phyloP scores from a whole-genome alignment of 2,113 vertebrate genomes.

The Anas platyrhynchos region DNA sequence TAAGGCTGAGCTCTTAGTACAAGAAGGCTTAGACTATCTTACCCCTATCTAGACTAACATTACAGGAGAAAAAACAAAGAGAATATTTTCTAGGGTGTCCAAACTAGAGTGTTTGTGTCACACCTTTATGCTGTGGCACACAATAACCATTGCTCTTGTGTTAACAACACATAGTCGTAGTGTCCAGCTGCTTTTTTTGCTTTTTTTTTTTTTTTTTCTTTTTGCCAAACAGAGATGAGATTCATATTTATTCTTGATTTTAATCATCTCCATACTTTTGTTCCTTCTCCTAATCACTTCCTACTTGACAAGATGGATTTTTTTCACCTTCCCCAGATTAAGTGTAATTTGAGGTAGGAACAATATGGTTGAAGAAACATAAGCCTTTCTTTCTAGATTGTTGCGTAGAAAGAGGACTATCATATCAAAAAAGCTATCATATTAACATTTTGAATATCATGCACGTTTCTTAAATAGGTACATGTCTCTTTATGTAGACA shows the following conservation, averaged over 20 bases:
- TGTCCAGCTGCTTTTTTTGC: neutral
- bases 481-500: neutral
- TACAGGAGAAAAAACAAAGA: neutral
- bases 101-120: neutral
- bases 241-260: neutral
- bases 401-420: neutral
- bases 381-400: neutral
- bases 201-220: neutral
- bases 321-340: neutral
- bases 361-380: neutral
- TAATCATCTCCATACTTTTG: neutral
- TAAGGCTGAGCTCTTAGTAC: neutral
- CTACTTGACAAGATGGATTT: neutral
- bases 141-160: neutral
- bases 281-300: neutral
- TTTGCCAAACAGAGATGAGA: neutral
- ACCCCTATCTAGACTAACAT: neutral
- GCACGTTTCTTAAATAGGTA: neutral
- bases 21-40: neutral
- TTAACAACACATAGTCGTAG: neutral
- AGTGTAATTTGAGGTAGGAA: neutral
- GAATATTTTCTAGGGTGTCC: neutral
- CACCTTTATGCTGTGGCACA: neutral
- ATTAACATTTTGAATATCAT: neutral
- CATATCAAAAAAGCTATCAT: neutral